These are phyloP conservation scores for Podotricha telesiphe DNA, from an alignment of 2,888 invertebrate species.

Conservation along the genomic window DNA sequence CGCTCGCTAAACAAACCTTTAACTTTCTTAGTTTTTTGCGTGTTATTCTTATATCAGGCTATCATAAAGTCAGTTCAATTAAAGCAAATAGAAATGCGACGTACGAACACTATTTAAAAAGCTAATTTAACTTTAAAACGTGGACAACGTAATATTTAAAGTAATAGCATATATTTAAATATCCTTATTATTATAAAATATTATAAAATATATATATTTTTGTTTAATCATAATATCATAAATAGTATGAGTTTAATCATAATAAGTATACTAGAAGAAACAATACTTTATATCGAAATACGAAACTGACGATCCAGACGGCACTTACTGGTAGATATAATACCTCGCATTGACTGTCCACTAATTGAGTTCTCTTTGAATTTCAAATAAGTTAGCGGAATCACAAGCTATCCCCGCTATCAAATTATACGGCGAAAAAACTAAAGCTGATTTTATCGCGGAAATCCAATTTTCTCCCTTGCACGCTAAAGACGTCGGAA, in stretches of 20 bases:
- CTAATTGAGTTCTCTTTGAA: conserved; percentile 73
- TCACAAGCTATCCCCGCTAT: conserved; percentile 51
- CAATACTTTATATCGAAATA: conserved; percentile 21
- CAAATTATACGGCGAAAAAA: conserved; percentile 77
- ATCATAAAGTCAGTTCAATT: conserved; percentile 16
- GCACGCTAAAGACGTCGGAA: conserved; percentile 82
- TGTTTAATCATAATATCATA: too few species aligned
- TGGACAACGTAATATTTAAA: too few species aligned
- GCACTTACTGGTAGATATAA: conserved; percentile 27
- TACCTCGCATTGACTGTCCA: conserved; percentile 38
- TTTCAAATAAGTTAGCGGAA: conserved; percentile 49
- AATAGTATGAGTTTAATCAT: too few species aligned
- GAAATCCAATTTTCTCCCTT: conserved; percentile 83
- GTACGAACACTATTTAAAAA: neutral
- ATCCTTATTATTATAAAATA: too few species aligned
- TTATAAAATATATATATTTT: too few species aligned
- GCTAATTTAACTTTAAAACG: neutral
- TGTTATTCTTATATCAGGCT: conserved; percentile 16
- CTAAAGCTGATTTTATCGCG: conserved; percentile 82
- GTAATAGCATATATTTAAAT: too few species aligned
- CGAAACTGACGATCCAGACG: conserved; percentile 34
- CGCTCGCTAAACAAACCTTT: conserved; percentile 12
- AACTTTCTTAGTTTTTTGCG: conserved; percentile 5
- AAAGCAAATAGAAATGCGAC: neutral
- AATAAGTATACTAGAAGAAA: conserved; percentile 2